Percentiles rank a stretch among this genome's conserved stretches.
phyloP scores from a whole-genome alignment of 2,113 vertebrate species.

The Bothrops jararaca region DNA sequence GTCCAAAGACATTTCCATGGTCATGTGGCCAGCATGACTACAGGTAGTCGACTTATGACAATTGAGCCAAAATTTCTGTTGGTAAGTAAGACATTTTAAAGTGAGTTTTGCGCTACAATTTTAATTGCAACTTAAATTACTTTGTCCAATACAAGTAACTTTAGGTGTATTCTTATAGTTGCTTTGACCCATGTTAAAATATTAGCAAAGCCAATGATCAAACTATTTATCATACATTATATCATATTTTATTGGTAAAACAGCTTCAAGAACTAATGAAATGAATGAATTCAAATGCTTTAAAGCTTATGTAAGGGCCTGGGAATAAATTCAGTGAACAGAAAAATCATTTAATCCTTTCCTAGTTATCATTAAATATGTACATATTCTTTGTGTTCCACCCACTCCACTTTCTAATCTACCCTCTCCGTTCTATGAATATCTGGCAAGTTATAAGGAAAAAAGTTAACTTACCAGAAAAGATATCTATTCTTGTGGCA shows the following conservation, averaged over 20 bases:
- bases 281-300: background rate
- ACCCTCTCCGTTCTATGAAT: background rate
- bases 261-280: background rate
- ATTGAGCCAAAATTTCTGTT: too few species aligned
- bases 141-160: too few species aligned
- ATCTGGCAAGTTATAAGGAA: constrained; percentile 12
- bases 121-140: too few species aligned
- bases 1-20: too few species aligned
- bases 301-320: background rate
- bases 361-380: background rate
- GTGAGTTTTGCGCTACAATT: too few species aligned
- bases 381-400: background rate
- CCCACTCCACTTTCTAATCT: background rate
- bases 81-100: too few species aligned
- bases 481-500: constrained; percentile 96
- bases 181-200: background rate
- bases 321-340: background rate
- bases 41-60: too few species aligned
- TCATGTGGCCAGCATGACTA: too few species aligned
- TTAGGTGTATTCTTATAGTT: too few species aligned
- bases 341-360: background rate
- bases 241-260: background rate
- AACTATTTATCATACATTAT: background rate
- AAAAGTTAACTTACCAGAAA: constrained; percentile 79
- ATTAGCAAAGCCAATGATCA: background rate